A percentile compares a stretch with the other conserved stretches of the same genome.
Evolutionary conservation across 2,113 vertebrate genomes (phyloP).

Genomic region (Zosterops borbonicus): DNA sequence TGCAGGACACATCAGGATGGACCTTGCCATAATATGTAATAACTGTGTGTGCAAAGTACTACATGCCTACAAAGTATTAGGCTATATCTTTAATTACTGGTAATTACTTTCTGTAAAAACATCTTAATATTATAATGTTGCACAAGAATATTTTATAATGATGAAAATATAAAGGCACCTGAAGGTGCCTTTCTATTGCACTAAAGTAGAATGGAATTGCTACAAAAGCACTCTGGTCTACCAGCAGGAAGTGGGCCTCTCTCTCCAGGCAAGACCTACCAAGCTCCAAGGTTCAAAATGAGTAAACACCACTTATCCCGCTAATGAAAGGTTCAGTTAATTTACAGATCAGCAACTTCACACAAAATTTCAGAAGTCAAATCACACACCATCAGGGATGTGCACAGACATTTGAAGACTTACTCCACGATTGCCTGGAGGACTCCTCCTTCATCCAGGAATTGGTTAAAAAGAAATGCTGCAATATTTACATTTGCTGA

Average conservation of each 20-base stretch:
- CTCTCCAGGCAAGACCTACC: background rate
- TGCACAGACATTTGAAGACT: background rate
- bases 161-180: background rate
- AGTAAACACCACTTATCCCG: background rate
- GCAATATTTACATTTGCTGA: background rate
- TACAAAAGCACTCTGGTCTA: background rate
- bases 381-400: fast-evolving
- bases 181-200: background rate
- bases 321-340: background rate
- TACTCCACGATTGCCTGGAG: background rate
- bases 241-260: background rate
- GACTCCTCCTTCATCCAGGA: background rate
- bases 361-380: background rate
- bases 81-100: background rate
- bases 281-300: background rate
- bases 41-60: background rate
- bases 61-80: background rate
- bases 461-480: background rate
- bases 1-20: background rate
- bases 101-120: background rate
- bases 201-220: background rate
- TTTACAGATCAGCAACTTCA: background rate
- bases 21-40: background rate
- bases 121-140: background rate
- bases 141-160: background rate